Conservation (phyloP, 1,140 invertebrate species). For the Cherax destructor region DNA sequence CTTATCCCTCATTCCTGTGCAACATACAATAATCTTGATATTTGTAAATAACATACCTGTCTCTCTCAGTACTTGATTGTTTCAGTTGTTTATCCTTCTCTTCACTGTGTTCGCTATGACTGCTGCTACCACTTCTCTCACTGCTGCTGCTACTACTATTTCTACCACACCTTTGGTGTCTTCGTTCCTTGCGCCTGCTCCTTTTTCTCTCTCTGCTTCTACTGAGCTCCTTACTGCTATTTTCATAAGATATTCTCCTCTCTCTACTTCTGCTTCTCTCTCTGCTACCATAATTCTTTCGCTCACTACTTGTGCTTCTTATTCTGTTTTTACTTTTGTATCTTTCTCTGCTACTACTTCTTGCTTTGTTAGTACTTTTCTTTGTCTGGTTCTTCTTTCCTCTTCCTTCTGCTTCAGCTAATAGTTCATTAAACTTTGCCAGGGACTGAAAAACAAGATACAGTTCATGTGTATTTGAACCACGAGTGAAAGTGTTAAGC, state of each 20-base stretch:
- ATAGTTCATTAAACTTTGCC: constrained; percentile 70
- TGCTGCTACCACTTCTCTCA: constrained; percentile 69
- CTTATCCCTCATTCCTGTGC: no score
- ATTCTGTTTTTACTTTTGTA: constrained; percentile 19
- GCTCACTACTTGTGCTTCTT: constrained; percentile 70
- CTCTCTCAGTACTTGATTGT: background rate
- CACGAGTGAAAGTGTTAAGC: no score
- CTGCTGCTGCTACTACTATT: constrained; percentile 16
- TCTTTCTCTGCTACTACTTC: constrained; percentile 16
- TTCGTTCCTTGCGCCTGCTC: constrained; percentile 10
- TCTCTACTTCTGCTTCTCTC: constrained; percentile 61
- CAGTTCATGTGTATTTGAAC: no score
- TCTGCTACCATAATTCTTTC: constrained; percentile 72
- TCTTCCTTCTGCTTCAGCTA: constrained; percentile 76
- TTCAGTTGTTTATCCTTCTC: constrained; percentile 68
- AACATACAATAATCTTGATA: no score
- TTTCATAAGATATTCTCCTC: background rate
- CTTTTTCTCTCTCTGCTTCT: constrained; percentile 20
- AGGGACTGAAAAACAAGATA: constrained; percentile 53
- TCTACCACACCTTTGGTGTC: background rate
- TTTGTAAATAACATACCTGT: background rate
- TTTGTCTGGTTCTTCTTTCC: constrained; percentile 63
- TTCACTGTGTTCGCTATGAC: constrained; percentile 46
- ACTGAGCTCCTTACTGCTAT: constrained; percentile 33
- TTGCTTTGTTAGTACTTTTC: constrained; percentile 20